Conservation (phyloP, 2,888 invertebrate genomes). For the Eucera pruinosa region DNA sequence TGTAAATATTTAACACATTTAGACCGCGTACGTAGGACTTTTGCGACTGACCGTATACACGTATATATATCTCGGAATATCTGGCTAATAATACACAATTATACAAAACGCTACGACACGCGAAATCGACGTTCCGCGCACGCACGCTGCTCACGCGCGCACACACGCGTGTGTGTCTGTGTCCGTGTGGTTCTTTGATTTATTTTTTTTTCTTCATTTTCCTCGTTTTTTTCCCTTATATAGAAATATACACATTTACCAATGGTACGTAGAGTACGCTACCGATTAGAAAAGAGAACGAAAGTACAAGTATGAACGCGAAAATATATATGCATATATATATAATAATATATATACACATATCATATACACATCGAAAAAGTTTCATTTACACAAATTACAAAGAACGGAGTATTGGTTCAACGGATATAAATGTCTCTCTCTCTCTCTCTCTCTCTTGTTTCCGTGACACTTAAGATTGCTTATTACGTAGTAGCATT, state of each 20-base stretch:
- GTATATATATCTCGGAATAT: conserved; percentile 55
- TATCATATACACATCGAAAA: conserved; percentile 63
- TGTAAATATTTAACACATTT: too few relatives aligned
- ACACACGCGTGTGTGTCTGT: conserved; percentile 5
- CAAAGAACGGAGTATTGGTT: conserved; percentile 64
- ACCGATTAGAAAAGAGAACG: conserved; percentile 58
- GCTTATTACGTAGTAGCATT: conserved; percentile 52
- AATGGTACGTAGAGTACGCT: conserved; percentile 46
- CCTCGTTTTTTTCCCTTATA: conserved; percentile 24
- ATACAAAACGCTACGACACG: conserved; percentile 70
- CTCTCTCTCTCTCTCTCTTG: neutral
- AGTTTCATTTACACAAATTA: conserved; percentile 57
- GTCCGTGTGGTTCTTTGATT: conserved; percentile 30
- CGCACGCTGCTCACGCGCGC: too few relatives aligned
- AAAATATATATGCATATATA: conserved; percentile 16
- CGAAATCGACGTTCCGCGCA: too few relatives aligned
- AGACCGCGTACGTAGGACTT: too few relatives aligned
- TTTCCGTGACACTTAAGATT: conserved; percentile 49
- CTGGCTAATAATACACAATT: conserved; percentile 72
- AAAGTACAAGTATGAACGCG: conserved; percentile 49
- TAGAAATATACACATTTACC: conserved; percentile 42
- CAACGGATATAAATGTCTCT: conserved; percentile 33
- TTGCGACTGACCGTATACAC: too few relatives aligned
- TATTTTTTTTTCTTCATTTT: conserved; percentile 15
- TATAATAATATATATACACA: conserved; percentile 18